phyloP scores from a whole-genome alignment of 2,797 vertebrate genomes.

The Clarias pachynema region DNA sequence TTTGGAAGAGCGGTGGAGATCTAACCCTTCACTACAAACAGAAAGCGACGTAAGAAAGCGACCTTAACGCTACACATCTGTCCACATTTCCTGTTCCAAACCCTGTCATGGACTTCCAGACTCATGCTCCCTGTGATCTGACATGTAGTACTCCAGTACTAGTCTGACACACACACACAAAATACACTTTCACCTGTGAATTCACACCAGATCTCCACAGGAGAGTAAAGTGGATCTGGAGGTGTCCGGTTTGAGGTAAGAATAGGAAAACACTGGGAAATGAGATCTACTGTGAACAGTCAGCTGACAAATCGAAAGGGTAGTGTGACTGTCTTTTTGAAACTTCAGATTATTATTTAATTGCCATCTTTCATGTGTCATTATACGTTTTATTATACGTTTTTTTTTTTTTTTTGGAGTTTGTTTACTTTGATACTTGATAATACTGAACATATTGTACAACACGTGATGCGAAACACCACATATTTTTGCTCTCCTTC shows the following conservation, averaged over 20 bases:
- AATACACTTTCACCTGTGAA: constrained; percentile 64
- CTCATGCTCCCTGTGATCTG: constrained; percentile 23
- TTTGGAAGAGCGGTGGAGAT: constrained; percentile 98
- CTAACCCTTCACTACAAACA: constrained; percentile 98
- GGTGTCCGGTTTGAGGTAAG: constrained; percentile 17
- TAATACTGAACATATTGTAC: constrained; percentile 17
- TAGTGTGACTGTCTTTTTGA: constrained; percentile 17
- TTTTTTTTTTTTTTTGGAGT: constrained; percentile 9
- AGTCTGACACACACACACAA: constrained; percentile 34
- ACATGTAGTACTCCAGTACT: constrained; percentile 40
- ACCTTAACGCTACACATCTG: constrained; percentile 40
- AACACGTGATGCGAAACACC: background rate
- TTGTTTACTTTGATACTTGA: constrained; percentile 8
- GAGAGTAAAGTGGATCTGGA: background rate
- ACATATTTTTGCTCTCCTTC: constrained; percentile 51
- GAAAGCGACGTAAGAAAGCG: constrained; percentile 89
- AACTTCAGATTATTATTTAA: constrained; percentile 36
- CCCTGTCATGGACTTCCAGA: constrained; percentile 53
- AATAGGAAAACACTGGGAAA: constrained; percentile 4
- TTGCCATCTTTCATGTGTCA: constrained; percentile 29
- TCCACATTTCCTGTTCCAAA: constrained; percentile 51
- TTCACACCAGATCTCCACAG: constrained; percentile 33
- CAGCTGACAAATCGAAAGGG: constrained; percentile 5
- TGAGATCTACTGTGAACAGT: constrained; percentile 15
- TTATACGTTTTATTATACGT: constrained; percentile 20